Percentiles rank a stretch among this genome's conserved stretches.
These are phyloP conservation scores for Lepeophtheirus nordmannii DNA, from an alignment of 2,888 invertebrate species.

Conservation along the genomic window DNA sequence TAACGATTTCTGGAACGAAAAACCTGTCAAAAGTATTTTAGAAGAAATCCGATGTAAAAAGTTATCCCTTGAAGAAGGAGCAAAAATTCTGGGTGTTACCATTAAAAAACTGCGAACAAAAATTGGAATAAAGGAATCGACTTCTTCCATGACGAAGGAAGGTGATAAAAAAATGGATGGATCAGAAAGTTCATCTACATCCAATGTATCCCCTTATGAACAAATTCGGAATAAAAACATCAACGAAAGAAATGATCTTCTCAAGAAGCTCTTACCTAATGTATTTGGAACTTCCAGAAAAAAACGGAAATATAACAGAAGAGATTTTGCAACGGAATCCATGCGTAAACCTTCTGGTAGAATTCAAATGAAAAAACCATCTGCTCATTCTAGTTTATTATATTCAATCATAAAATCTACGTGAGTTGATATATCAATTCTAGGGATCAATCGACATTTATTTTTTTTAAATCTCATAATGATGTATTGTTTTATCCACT, in stretches of 20 bases:
- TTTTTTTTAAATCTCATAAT: too few species aligned
- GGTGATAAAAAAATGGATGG: too few species aligned
- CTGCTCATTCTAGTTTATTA: background rate
- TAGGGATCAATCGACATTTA: too few species aligned
- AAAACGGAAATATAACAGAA: background rate
- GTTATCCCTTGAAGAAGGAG: background rate
- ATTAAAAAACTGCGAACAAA: background rate
- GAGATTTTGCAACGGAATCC: background rate
- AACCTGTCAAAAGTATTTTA: background rate
- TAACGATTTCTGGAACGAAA: background rate
- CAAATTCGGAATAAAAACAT: background rate
- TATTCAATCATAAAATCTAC: background rate
- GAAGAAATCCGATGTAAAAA: background rate
- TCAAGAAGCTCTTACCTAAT: background rate
- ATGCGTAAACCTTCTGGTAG: background rate
- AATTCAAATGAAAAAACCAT: constrained; percentile 1
- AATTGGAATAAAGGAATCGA: background rate
- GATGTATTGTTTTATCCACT: too few species aligned
- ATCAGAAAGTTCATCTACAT: background rate
- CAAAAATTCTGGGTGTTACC: background rate
- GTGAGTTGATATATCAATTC: too few species aligned
- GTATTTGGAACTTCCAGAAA: background rate
- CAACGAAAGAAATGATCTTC: background rate
- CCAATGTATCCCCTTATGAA: background rate
- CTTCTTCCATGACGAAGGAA: background rate